phyloP scores from a whole-genome alignment of 2,113 vertebrate species.

The Ciconia maguari region DNA sequence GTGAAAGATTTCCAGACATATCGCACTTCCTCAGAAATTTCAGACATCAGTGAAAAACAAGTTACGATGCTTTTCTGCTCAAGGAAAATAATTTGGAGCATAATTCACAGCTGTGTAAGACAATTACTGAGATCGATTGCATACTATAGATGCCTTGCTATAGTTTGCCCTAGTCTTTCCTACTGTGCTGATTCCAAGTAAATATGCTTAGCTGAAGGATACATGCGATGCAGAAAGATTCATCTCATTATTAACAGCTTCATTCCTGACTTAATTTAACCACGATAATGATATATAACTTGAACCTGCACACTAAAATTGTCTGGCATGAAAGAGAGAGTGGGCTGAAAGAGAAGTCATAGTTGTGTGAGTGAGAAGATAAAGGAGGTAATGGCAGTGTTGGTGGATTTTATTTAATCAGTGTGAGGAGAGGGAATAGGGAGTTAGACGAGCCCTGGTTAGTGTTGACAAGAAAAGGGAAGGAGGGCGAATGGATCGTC shows the following conservation, averaged over 20 bases:
- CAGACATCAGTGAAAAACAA: slow-evolving; percentile 45
- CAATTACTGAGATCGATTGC: slow-evolving; percentile 56
- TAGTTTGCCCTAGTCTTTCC: slow-evolving; percentile 9
- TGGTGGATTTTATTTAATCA: slow-evolving; percentile 19
- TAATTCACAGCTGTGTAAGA: slow-evolving; percentile 58
- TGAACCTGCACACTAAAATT: not conserved
- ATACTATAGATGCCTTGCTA: not conserved
- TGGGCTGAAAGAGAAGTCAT: not conserved
- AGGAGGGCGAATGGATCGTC: not conserved
- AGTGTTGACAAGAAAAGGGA: not conserved
- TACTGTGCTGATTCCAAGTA: slow-evolving; percentile 16
- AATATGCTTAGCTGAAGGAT: slow-evolving; percentile 34
- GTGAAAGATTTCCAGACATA: not conserved
- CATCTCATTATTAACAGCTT: slow-evolving; percentile 43
- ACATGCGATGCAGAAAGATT: slow-evolving; percentile 38
- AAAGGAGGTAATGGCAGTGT: not conserved
- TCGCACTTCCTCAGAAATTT: slow-evolving; percentile 3
- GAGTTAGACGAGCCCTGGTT: not conserved
- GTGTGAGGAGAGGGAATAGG: not conserved
- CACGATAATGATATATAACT: not conserved
- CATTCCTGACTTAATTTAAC: slow-evolving; percentile 47
- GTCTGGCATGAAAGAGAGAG: not conserved
- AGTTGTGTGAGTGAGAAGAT: not conserved
- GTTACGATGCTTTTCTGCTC: slow-evolving; percentile 32
- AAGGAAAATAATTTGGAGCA: slow-evolving; percentile 52